Evolutionary conservation across 2,797 vertebrate species (phyloP).

Genomic region (Pterois miles): DNA sequence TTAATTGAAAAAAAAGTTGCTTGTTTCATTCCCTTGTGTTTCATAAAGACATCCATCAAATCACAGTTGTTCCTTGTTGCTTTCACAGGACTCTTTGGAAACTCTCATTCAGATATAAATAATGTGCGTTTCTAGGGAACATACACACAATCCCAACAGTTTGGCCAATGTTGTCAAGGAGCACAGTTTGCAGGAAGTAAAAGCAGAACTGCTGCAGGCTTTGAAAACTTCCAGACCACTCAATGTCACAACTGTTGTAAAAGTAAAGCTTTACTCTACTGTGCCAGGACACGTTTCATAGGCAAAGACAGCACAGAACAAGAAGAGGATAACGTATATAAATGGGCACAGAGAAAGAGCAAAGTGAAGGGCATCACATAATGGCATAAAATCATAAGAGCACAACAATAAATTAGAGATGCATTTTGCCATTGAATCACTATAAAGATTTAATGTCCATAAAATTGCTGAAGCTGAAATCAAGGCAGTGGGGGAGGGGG

Average conservation of each 20-base stretch:
- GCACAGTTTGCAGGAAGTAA: constrained; percentile 35
- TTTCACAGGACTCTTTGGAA: not conserved
- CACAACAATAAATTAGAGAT: not conserved
- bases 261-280: constrained; percentile 21
- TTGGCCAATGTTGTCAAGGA: constrained; percentile 7
- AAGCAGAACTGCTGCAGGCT: constrained; percentile 32
- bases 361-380: not conserved
- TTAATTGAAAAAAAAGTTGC: not conserved
- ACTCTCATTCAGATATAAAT: not conserved
- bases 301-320: not conserved
- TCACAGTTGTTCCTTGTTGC: not conserved
- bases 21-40: not conserved
- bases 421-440: not conserved
- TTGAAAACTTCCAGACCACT: constrained; percentile 56
- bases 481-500: not conserved
- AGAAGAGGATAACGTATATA: constrained; percentile 8
- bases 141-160: not conserved
- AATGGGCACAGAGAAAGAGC: not conserved
- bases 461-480: not conserved
- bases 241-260: constrained; percentile 44
- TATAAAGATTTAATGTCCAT: not conserved
- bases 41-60: not conserved
- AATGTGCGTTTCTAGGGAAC: not conserved
- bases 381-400: not conserved
- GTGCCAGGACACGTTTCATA: constrained; percentile 17